Base-by-base conservation (phyloP, 2,113 vertebrate genomes). In the Oncorhynchus masou region DNA sequence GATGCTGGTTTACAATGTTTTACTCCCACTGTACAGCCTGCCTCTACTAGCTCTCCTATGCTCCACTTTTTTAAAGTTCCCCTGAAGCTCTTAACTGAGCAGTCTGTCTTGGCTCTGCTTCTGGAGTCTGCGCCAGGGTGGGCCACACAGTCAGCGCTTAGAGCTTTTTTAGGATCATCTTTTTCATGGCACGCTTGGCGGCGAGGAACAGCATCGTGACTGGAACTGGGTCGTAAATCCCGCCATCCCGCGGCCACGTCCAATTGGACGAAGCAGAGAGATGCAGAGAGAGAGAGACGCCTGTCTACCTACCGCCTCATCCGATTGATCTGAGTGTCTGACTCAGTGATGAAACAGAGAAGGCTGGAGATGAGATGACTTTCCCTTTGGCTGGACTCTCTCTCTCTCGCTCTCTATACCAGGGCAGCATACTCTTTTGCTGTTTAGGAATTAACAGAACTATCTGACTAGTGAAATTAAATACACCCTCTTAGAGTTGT, bases 121-220 rank as follows among this genome's bases (percentile, higher is more conserved):
- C 73, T 16, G 3, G 82, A 81, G 62, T 64, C 72, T 19, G 64
- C 80, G 86, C 79, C 51, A 57, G 70, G n/a, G 80, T 83, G 72
- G 80, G 73, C 70, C 69, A 27, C 59, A 51, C 74, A 75, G 70
- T 86, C 82, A 85, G 79, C 80, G 31, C 82, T 79, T 73, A 68
- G 73, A 62, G 24, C 73, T 67, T 60, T 79, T 84, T 71, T 15
- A 6, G 15, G 60, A 79, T 82, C 59, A 49, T 81, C 65, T 49
- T 67, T 64, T 68, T 29, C 20, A 22, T 27, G 7, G 25, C 20
- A 25, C 66, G 68, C 39, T 25, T 67, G 71, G 71, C 57, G 27
- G 68, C 75, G 48, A 25, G 70, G 22, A 25, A 24, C 22, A 49
- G 76, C 34, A 74, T 79, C 68, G 75, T 76, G 86, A 85, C 39